Evolutionary conservation across 2,113 vertebrate species (phyloP).

Genomic region (Ahaetulla prasina): DNA sequence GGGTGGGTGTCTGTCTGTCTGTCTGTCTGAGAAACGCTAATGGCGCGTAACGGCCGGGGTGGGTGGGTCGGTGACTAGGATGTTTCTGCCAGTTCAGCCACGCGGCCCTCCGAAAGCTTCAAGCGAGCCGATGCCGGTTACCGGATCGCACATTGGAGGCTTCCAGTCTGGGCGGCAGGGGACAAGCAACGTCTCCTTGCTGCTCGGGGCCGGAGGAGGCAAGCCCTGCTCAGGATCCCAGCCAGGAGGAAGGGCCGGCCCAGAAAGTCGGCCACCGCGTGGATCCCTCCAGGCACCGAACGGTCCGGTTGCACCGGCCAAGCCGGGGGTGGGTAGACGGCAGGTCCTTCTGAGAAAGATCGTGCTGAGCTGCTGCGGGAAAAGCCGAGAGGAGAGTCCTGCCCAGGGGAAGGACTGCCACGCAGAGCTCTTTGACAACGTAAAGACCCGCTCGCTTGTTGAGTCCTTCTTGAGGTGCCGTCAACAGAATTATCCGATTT

Average conservation of each 20-base stretch:
- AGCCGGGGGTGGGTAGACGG: neutral
- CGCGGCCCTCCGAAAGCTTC: neutral
- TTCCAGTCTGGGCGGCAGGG: neutral
- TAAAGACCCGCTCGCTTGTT: too few relatives aligned
- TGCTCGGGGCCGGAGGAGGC: neutral
- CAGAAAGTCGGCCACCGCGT: neutral
- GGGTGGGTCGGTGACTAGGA: too few relatives aligned
- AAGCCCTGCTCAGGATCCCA: too few relatives aligned
- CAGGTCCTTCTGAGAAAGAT: neutral
- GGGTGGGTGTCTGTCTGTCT: too few relatives aligned
- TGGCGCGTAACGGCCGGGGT: too few relatives aligned
- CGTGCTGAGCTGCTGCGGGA: neutral
- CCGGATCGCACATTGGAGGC: neutral
- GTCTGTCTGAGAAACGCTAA: neutral
- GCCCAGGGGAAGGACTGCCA: neutral
- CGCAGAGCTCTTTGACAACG: too few relatives aligned
- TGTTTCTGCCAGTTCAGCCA: neutral
- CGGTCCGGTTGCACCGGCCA: neutral
- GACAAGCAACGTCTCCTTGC: neutral
- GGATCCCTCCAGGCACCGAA: neutral
- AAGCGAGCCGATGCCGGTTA: neutral
- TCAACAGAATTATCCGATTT: neutral
- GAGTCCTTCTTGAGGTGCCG: neutral
- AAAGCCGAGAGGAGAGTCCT: neutral
- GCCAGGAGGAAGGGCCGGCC: neutral